Percentiles rank a stretch among this genome's conserved stretches.
These are phyloP conservation scores for Ptychobarbus kaznakovi DNA, from an alignment of 2,797 vertebrate species.

Conservation along the genomic window DNA sequence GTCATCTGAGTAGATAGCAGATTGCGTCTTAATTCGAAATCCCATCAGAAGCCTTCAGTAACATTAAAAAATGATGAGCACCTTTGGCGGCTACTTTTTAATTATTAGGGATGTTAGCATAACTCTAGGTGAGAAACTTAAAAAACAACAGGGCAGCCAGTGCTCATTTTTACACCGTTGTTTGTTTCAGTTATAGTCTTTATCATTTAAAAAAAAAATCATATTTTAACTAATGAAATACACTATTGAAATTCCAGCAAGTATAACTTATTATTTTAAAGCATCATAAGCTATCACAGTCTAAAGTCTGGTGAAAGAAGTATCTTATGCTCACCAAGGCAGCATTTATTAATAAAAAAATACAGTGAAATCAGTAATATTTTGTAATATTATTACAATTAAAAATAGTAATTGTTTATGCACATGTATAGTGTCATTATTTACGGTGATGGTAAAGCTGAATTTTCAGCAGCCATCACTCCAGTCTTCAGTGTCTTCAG, in stretches of 20 bases:
- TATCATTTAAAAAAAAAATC: background rate
- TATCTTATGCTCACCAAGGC: background rate
- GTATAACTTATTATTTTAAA: background rate
- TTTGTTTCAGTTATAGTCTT: background rate
- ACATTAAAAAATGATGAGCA: conserved; percentile 73
- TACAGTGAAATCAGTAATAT: background rate
- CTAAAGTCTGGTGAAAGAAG: background rate
- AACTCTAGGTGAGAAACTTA: conserved; percentile 9
- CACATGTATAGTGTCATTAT: background rate
- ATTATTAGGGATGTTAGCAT: conserved; percentile 28
- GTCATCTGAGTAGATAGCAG: conserved; percentile 78
- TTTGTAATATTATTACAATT: background rate
- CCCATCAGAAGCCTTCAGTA: conserved; percentile 73
- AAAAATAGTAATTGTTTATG: background rate
- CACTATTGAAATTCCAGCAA: background rate
- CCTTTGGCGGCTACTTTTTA: conserved; percentile 62
- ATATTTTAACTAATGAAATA: background rate
- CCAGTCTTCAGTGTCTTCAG: background rate
- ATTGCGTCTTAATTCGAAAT: conserved; percentile 81
- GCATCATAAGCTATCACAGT: background rate
- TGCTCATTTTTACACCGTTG: background rate
- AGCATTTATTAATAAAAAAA: background rate
- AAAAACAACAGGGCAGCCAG: background rate
- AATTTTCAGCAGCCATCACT: background rate
- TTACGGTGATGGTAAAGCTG: background rate